Evolutionary conservation across 1,140 invertebrate genomes (phyloP), one percentile per base, ranked within the genome.

Genomic region (Microplitis demolitor): DNA sequence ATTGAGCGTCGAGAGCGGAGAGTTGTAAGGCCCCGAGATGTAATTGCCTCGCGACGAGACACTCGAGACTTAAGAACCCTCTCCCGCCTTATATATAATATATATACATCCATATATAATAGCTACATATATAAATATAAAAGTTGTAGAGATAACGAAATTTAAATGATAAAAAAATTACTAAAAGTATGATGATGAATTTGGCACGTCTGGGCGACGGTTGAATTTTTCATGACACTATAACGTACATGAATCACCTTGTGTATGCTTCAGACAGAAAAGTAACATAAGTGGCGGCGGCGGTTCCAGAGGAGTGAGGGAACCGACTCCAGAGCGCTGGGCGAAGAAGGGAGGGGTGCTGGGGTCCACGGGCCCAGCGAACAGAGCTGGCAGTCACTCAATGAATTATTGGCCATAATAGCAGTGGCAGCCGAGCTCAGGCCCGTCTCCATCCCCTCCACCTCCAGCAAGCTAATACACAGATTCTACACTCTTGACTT

Each of bases 401-500:
- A 77, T 77, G 76, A 77, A 77, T 77, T 77, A 77, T 77, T 77
- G 76, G 73, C 76, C 76, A 77, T 77, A 77, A 77, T 77, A 77
- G 76, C 76, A 77, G 76, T 77, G 76, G 76, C 73, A 77, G 73
- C 68, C 11, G 54, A 66, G 51, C 31, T 13, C 34, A 50, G 45
- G 64, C 13, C 51, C 33, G 63, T 67, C 45, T 67, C 8, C 66
- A 24, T 24, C 66, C 39, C 39, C 39, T 53, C 31, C 39, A 50
- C 16, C 37, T 64, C 37, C 39, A 45, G 39, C 39, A 2, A 45
- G 39, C 1, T 24, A 24, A 24, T 24, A 24, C 24, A 24, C 39
- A 45, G 39, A 45, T 45, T 45, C 24, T 24, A 24, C 24, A 24
- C 24, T 24, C 24, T 24, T 24, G 24, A 24, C 24, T 24, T 24